Conservation (phyloP, 1,140 invertebrate genomes). For the Diorhabda carinulata region DNA sequence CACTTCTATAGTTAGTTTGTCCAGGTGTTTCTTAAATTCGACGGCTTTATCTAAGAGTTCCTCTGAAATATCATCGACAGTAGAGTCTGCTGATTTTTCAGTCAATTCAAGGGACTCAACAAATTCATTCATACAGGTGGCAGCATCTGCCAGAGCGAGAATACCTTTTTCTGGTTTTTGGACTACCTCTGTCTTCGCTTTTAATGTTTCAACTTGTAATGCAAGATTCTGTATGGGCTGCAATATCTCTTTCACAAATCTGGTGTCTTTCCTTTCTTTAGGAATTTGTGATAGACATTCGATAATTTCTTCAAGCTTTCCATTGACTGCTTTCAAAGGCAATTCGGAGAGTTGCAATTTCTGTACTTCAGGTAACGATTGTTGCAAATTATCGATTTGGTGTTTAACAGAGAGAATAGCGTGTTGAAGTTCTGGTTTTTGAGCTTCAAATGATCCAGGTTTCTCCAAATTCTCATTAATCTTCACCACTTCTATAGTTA, state of each 20-base stretch:
- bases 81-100: background rate
- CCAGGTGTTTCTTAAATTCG: conserved; percentile 1
- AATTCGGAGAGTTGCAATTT: background rate
- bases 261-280: background rate
- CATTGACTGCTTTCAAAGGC: background rate
- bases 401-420: conserved; percentile 5
- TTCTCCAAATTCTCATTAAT: conserved; percentile 13
- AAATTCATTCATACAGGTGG: background rate
- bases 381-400: background rate
- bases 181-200: background rate
- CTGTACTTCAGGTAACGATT: conserved; percentile 14
- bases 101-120: background rate
- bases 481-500: conserved; percentile 17
- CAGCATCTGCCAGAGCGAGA: background rate
- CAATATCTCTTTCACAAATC: background rate
- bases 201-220: background rate
- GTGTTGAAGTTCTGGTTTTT: conserved; percentile 22
- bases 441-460: conserved; percentile 21
- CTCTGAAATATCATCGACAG: background rate
- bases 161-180: background rate
- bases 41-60: background rate
- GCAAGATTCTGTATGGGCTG: background rate
- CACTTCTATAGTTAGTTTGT: conserved; percentile 21
- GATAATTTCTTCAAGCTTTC: background rate
- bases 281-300: conserved; percentile 9